These are phyloP conservation scores for Lagopus leucura DNA, from an alignment of 2,113 vertebrate genomes.

Conservation along the genomic window DNA sequence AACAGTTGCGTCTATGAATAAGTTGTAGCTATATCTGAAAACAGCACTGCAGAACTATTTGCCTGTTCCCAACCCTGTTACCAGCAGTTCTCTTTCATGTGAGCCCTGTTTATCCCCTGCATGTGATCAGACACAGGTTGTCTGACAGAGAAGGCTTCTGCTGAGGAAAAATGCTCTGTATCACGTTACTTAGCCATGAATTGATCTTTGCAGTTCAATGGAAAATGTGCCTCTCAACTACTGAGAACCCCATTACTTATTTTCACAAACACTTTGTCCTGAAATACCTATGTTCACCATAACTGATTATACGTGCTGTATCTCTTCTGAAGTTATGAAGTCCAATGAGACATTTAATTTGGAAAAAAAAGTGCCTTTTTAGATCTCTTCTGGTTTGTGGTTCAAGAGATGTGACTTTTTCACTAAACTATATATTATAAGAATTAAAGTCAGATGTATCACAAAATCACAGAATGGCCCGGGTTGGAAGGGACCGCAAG, in stretches of 20 bases:
- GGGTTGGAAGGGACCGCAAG: too few species aligned
- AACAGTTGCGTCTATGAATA: background rate
- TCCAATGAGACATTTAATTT: background rate
- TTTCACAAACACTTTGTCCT: background rate
- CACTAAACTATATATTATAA: background rate
- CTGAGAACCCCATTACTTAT: background rate
- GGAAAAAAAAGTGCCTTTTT: background rate
- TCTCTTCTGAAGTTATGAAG: background rate
- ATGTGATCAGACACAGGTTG: background rate
- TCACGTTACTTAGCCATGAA: background rate
- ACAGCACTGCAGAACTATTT: background rate
- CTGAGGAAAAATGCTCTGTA: background rate
- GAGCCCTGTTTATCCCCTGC: background rate
- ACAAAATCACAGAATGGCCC: too few species aligned
- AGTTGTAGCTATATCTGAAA: background rate
- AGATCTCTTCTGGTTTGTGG: background rate
- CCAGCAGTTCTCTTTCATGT: background rate
- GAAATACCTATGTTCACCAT: background rate
- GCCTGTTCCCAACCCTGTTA: background rate
- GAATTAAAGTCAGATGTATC: background rate
- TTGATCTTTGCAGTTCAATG: background rate
- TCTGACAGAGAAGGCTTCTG: background rate
- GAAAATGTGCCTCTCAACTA: background rate
- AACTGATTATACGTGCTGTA: background rate
- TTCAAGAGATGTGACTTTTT: background rate